Percentiles rank a stretch among this genome's conserved stretches.
Conservation (phyloP, 2,797 vertebrate species). For the Muscicapa striata region DNA sequence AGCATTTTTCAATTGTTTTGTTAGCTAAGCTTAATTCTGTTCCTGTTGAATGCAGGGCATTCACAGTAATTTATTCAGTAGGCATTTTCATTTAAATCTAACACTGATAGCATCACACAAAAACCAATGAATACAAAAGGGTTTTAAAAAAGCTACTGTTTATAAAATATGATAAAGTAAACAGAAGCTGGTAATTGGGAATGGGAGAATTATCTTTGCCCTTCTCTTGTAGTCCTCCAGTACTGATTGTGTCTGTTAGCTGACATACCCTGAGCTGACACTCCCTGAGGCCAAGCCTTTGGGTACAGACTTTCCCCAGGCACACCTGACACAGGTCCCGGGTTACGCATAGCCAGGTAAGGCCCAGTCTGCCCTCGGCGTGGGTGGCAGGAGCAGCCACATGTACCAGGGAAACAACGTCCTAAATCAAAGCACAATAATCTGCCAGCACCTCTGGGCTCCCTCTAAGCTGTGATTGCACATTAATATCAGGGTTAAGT, state of each 20-base stretch:
- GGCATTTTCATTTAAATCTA: constrained; percentile 44
- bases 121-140: background rate
- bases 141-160: background rate
- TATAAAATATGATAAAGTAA: background rate
- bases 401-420: fast-evolving
- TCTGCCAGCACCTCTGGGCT: background rate
- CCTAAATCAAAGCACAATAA: background rate
- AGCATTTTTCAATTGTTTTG: constrained; percentile 25
- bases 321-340: background rate
- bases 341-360: background rate
- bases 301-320: background rate
- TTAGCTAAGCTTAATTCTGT: constrained; percentile 51
- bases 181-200: background rate
- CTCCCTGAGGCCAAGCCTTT: background rate
- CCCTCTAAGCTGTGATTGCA: background rate
- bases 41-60: background rate
- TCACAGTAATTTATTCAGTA: constrained; percentile 19
- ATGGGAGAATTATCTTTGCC: background rate
- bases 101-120: background rate
- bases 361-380: background rate
- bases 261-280: background rate
- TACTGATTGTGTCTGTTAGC: background rate
- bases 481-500: background rate
- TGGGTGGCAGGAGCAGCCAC: background rate
- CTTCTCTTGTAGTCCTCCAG: background rate